phyloP scores from a whole-genome alignment of 1,140 invertebrate species.

The Thrips palmi region DNA sequence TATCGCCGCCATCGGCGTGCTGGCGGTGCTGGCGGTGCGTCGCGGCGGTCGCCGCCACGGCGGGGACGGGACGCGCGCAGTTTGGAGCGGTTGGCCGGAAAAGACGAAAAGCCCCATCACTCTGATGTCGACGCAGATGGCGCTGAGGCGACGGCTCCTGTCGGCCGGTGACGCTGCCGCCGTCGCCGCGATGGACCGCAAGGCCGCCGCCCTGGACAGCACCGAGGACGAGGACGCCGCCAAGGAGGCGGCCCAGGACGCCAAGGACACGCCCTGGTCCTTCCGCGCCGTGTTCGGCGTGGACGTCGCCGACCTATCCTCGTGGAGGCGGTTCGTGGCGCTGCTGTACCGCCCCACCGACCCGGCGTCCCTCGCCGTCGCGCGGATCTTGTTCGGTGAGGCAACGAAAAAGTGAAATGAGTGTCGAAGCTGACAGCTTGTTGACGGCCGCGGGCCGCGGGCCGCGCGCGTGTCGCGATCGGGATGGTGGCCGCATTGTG shows the following conservation, averaged over 20 bases:
- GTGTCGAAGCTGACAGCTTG: neutral
- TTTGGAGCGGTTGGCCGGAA: too few species aligned
- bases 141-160: too few species aligned
- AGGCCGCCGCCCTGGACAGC: slow-evolving; percentile 17
- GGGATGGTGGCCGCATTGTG: slow-evolving; percentile 1
- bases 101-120: too few species aligned
- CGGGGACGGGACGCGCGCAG: too few species aligned
- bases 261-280: neutral
- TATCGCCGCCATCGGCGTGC: too few species aligned
- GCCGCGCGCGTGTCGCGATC: slow-evolving; percentile 14
- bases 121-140: too few species aligned
- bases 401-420: slow-evolving; percentile 19
- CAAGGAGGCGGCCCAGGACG: neutral
- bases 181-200: slow-evolving; percentile 29
- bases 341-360: slow-evolving; percentile 49
- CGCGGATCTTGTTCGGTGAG: slow-evolving; percentile 59
- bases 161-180: slow-evolving; percentile 38
- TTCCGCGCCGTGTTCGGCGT: neutral
- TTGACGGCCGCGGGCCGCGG: too few species aligned
- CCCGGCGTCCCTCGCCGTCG: slow-evolving; percentile 51
- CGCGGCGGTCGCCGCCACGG: too few species aligned
- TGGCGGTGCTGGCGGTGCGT: too few species aligned
- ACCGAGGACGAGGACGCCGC: slow-evolving; percentile 15
- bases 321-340: slow-evolving; percentile 24
- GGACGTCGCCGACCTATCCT: slow-evolving; percentile 14